Percentiles rank a stretch among this genome's conserved stretches.
phyloP scores from a whole-genome alignment of 1,140 invertebrate species.

The Aphidius gifuensis region DNA sequence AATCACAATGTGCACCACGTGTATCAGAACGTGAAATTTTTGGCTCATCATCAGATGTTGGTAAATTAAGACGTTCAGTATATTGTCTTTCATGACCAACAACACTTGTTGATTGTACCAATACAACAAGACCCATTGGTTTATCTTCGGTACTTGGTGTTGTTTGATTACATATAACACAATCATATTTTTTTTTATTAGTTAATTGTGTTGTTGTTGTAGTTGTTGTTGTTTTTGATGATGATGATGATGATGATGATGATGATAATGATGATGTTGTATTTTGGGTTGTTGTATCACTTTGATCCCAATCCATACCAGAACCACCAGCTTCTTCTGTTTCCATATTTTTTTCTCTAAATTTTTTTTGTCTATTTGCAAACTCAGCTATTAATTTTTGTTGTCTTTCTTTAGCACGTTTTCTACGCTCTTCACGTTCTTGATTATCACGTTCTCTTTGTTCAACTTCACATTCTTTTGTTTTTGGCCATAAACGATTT shows the following conservation, averaged over 20 bases:
- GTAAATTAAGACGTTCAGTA: conserved; percentile 61
- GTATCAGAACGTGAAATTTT: conserved; percentile 57
- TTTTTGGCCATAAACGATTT: conserved; percentile 72
- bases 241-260: conserved; percentile 36
- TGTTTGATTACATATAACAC: conserved; percentile 92
- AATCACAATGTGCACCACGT: conserved; percentile 65
- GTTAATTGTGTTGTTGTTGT: conserved; percentile 53
- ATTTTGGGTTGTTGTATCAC: background rate
- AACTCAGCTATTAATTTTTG: conserved; percentile 91
- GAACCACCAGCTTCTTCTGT: conserved; percentile 57
- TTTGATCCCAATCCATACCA: conserved; percentile 67
- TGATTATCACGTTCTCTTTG: conserved; percentile 67
- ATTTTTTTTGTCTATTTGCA: conserved; percentile 85
- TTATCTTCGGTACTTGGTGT: conserved; percentile 79
- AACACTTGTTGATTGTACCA: conserved; percentile 82
- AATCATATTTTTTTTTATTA: conserved; percentile 77
- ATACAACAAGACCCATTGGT: conserved; percentile 86
- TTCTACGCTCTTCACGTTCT: conserved; percentile 77
- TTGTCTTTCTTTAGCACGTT: conserved; percentile 83
- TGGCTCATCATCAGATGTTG: conserved; percentile 65
- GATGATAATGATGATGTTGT: conserved; percentile 35
- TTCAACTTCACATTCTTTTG: conserved; percentile 74
- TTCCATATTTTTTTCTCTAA: conserved; percentile 82
- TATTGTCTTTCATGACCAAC: conserved; percentile 70
- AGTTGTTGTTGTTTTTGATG: conserved; percentile 34